Conservation (phyloP, 2,113 vertebrate genomes). For the Daphoenositta chrysoptera region DNA sequence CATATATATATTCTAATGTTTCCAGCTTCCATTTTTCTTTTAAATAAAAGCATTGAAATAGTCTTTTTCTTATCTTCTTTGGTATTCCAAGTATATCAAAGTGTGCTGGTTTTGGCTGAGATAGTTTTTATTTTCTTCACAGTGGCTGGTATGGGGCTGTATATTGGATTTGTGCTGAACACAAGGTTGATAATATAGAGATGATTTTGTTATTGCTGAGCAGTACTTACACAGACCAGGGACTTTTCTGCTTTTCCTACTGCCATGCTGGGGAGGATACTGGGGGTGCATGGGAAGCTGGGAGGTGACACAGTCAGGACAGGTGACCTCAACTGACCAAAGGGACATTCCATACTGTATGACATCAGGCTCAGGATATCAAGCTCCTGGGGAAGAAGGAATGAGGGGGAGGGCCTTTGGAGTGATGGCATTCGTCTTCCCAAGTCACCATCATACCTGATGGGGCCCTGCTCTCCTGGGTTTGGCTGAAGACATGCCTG, state of each 20-base stretch:
- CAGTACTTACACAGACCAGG: not conserved
- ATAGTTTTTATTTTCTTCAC: not conserved
- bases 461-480: not conserved
- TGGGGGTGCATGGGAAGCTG: not conserved
- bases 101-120: not conserved
- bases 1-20: not conserved
- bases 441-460: rapidly evolving
- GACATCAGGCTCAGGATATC: not conserved
- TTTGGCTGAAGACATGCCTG: not conserved
- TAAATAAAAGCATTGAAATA: not conserved
- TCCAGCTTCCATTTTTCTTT: not conserved
- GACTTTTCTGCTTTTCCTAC: not conserved
- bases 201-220: not conserved
- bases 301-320: not conserved
- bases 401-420: not conserved
- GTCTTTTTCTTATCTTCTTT: not conserved
- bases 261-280: not conserved
- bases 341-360: not conserved
- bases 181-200: not conserved
- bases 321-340: not conserved
- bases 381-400: not conserved
- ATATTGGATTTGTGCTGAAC: not conserved
- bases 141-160: not conserved
- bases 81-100: not conserved
- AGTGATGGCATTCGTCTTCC: not conserved